Percentiles rank a stretch among this genome's conserved stretches.
phyloP scores from a whole-genome alignment of 2,888 invertebrate species.

The Erannis defoliaria region DNA sequence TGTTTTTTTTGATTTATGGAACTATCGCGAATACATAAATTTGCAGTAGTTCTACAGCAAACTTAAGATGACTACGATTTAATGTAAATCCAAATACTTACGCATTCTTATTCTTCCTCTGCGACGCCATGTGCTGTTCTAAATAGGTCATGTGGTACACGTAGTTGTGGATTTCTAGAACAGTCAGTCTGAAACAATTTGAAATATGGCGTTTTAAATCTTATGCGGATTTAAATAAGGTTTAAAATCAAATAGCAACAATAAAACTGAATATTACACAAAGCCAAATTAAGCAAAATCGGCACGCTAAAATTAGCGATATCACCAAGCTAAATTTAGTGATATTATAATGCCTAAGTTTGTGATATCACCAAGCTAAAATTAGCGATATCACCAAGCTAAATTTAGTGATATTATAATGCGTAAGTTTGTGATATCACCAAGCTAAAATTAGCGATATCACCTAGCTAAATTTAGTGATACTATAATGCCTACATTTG shows the following conservation, averaged over 20 bases:
- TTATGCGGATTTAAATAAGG: background rate
- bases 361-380: too few relatives aligned
- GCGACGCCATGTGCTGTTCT: conserved; percentile 87
- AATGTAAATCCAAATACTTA: conserved; percentile 53
- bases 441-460: background rate
- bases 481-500: background rate
- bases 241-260: background rate
- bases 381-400: too few relatives aligned
- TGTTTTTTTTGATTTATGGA: too few relatives aligned
- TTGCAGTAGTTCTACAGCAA: too few relatives aligned
- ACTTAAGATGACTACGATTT: too few relatives aligned
- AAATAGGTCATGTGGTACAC: conserved; percentile 90
- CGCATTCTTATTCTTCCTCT: conserved; percentile 74
- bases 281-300: too few relatives aligned
- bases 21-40: too few relatives aligned
- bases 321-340: background rate
- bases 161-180: conserved; percentile 91
- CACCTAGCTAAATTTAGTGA: background rate
- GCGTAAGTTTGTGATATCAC: background rate
- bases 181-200: conserved; percentile 82
- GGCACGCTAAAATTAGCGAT: background rate
- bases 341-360: background rate
- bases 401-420: background rate
- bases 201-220: background rate
- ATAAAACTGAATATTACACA: background rate